Evolutionary conservation across 2,888 invertebrate genomes (phyloP), one percentile per base, ranked within the genome.

Genomic region (Acanthosepion esculentum): DNA sequence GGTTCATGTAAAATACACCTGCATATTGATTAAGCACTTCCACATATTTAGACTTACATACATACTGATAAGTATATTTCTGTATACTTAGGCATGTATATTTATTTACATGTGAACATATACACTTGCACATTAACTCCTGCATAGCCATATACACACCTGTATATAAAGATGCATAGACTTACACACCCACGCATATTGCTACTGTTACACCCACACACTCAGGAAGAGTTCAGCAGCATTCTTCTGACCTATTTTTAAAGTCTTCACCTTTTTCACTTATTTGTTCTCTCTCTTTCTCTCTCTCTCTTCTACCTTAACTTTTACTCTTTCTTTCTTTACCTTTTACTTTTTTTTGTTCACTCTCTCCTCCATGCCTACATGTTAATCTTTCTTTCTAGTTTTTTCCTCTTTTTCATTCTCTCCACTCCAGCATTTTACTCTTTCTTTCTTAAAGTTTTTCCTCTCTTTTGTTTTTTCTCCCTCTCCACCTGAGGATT

Each of bases 191-290:
- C 33, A 92, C 48, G 48, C 33, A 92, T 92, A 41, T n/a, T n/a
- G 78, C n/a, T 78, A n/a, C 78, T 78, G 78, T 78, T n/a, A 78
- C 29, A 78, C 78, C 78, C 78, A 78, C 78, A 78, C n/a, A 78
- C 4, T 33, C 78, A 15, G 4, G 20, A n/a, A 78, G n/a, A 33
- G 8, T n/a, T 78, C n/a, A n/a, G n/a, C 15, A 78, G n/a, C n/a
- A 78, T 78, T 78, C 15, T 78, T 78, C 15, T 33, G 78, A 78
- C 78, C n/a, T 78, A 78, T n/a, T n/a, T n/a, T 78, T 7, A n/a
- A n/a, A 78, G 78, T 78, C 78, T 78, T 78, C 33, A 41, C 41
- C 41, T 41, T n/a, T 15, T 33, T 18, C 12, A 41, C 41, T 41
- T 41, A 41, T 41, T 1, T 41, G 41, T 41, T 41, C 41, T 41